Percentiles rank a stretch among this genome's conserved stretches.
phyloP scores from a whole-genome alignment of 2,888 invertebrate genomes.

The Chaitophorus viminalis region DNA sequence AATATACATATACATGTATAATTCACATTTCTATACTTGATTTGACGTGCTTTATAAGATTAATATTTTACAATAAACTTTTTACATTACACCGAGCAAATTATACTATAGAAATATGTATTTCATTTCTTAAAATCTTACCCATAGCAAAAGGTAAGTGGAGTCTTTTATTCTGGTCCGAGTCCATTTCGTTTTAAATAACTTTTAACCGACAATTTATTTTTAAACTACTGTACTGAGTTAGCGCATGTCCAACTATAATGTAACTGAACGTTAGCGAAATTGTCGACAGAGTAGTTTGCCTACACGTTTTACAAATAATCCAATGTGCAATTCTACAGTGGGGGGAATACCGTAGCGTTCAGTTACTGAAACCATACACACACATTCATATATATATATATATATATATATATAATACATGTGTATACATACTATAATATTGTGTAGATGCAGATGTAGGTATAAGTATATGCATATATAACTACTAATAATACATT shows the following conservation, averaged over 20 bases:
- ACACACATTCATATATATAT: neutral
- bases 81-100: neutral
- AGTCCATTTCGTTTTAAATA: neutral
- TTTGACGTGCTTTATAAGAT: too few species aligned
- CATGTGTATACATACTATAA: neutral
- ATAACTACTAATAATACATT: too few species aligned
- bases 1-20: too few species aligned
- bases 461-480: too few species aligned
- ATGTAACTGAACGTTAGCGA: slow-evolving; percentile 10
- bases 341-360: neutral
- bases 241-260: neutral
- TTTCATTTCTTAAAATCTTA: neutral
- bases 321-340: neutral
- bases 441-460: too few species aligned
- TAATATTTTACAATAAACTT: too few species aligned
- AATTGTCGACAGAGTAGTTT: slow-evolving; percentile 35
- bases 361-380: neutral
- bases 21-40: too few species aligned
- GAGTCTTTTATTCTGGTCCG: neutral
- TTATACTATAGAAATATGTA: neutral
- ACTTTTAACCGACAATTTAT: neutral
- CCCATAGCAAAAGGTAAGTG: slow-evolving; percentile 46
- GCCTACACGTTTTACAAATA: neutral
- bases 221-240: neutral
- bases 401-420: neutral